Evolutionary conservation across 2,797 vertebrate genomes (phyloP).

Genomic region (Carduelis carduelis): DNA sequence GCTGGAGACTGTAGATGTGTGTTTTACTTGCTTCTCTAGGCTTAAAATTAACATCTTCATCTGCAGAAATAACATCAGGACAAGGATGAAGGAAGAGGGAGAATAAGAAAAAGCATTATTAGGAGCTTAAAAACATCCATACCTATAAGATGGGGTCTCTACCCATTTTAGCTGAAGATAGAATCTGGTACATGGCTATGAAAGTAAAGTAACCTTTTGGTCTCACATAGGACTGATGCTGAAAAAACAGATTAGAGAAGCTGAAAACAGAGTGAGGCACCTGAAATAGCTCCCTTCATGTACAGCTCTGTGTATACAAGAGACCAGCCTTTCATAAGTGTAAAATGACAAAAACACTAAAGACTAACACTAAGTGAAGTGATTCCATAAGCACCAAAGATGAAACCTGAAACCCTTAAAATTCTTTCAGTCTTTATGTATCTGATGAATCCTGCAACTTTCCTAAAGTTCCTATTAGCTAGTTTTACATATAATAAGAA

Average conservation of each 20-base stretch:
- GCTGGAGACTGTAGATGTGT: neutral
- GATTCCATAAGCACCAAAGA: neutral
- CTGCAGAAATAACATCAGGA: neutral
- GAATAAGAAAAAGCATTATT: neutral
- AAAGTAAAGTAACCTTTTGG: neutral
- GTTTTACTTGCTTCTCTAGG: neutral
- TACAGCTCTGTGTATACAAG: neutral
- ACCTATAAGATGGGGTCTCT: neutral
- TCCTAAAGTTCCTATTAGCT: neutral
- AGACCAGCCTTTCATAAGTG: neutral
- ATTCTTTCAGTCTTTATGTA: neutral
- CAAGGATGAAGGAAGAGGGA: neutral
- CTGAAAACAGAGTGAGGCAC: neutral
- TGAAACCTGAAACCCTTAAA: neutral
- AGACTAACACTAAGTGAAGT: neutral
- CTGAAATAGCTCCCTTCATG: neutral
- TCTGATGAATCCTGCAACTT: neutral
- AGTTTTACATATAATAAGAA: neutral
- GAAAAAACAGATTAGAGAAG: neutral
- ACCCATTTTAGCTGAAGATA: neutral
- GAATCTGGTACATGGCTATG: neutral
- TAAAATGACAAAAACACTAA: neutral
- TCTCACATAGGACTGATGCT: neutral
- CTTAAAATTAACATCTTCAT: neutral
- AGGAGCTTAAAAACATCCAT: neutral